These are phyloP conservation scores for Venusia cambrica DNA, from an alignment of 2,888 invertebrate species.

Conservation along the genomic window DNA sequence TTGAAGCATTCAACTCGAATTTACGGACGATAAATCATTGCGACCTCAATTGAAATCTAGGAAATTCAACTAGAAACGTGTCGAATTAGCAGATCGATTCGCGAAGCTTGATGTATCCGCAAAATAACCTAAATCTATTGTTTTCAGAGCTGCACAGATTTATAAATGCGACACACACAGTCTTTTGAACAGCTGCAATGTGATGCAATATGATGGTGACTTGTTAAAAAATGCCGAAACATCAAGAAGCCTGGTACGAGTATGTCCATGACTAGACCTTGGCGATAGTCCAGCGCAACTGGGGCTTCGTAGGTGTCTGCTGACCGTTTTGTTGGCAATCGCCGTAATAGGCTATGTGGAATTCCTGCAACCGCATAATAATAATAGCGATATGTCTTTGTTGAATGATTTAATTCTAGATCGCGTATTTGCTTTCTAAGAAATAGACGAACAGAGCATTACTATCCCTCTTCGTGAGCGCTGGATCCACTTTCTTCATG, in stretches of 20 bases:
- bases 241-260: too few relatives aligned
- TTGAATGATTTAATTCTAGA: slow-evolving; percentile 29
- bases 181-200: too few relatives aligned
- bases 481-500: too few relatives aligned
- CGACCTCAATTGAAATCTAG: slow-evolving; percentile 29
- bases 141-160: too few relatives aligned
- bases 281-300: slow-evolving; percentile 68
- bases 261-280: slow-evolving; percentile 56
- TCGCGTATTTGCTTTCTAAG: slow-evolving; percentile 24
- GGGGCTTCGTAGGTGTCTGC: slow-evolving; percentile 65
- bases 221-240: too few relatives aligned
- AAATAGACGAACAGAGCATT: too few relatives aligned
- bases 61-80: slow-evolving; percentile 12
- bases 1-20: slow-evolving; percentile 30
- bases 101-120: slow-evolving; percentile 41
- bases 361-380: slow-evolving; percentile 38
- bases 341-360: slow-evolving; percentile 60
- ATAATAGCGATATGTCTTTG: slow-evolving; percentile 19
- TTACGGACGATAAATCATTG: slow-evolving; percentile 33
- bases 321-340: slow-evolving; percentile 71
- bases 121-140: too few relatives aligned
- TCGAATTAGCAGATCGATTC: slow-evolving; percentile 38
- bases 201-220: too few relatives aligned
- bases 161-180: too few relatives aligned
- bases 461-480: too few relatives aligned